These are phyloP conservation scores for Galerucella pusilla DNA, from an alignment of 2,888 invertebrate species.

Conservation along the genomic window DNA sequence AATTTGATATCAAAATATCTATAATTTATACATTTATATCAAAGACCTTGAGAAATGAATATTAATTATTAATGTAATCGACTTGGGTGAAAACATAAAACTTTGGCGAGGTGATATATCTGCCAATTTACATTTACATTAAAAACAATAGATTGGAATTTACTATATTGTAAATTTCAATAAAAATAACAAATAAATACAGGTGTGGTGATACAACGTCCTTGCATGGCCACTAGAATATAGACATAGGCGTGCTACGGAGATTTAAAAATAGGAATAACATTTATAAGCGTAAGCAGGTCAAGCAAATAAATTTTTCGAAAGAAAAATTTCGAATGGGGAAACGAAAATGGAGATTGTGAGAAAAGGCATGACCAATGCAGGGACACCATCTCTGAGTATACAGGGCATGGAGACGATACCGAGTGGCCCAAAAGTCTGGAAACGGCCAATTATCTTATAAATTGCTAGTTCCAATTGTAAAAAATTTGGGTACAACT, in stretches of 20 bases:
- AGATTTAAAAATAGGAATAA: background rate
- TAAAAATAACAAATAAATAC: slow-evolving; percentile 56
- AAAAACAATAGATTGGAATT: slow-evolving; percentile 56
- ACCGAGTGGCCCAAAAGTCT: no score
- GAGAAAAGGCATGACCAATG: no score
- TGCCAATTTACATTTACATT: slow-evolving; percentile 50
- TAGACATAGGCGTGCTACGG: background rate
- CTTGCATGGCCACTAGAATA: slow-evolving; percentile 50
- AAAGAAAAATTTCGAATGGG: no score
- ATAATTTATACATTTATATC: no score
- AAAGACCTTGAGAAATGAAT: slow-evolving; percentile 4
- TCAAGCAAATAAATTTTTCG: no score
- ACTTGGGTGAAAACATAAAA: background rate
- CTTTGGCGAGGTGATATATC: slow-evolving; percentile 25
- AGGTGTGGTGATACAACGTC: slow-evolving; percentile 54
- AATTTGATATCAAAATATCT: no score
- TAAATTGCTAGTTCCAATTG: no score
- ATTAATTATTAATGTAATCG: background rate
- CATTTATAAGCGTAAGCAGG: background rate
- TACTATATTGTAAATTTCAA: slow-evolving; percentile 47
- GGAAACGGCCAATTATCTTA: no score
- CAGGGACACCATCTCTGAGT: no score
- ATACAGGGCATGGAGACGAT: no score
- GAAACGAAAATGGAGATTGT: no score
- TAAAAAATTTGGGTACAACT: no score